Percentiles rank a stretch among this genome's conserved stretches.
These are phyloP conservation scores for Hirudinaria manillensis DNA, from an alignment of 2,888 invertebrate genomes.

Conservation along the genomic window DNA sequence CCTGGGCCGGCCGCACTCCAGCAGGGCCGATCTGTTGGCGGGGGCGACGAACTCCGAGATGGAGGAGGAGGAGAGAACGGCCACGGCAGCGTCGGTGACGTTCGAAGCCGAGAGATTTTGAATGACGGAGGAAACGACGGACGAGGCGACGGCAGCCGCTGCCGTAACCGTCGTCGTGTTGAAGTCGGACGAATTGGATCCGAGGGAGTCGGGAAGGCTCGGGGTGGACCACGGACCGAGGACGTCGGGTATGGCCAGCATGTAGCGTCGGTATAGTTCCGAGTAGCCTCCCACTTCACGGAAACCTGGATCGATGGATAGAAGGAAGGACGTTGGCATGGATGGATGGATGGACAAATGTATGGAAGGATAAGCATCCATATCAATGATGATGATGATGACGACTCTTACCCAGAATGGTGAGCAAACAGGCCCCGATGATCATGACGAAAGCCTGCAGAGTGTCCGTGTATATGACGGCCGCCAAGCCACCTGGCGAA, in stretches of 20 bases:
- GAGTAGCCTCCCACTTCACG: slow-evolving; percentile 54
- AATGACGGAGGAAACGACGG: background rate
- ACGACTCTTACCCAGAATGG: slow-evolving; percentile 33
- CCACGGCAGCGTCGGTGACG: slow-evolving; percentile 30
- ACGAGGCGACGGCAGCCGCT: background rate
- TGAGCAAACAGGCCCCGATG: slow-evolving; percentile 39
- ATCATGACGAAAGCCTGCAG: slow-evolving; percentile 44
- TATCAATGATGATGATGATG: background rate
- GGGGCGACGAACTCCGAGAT: background rate
- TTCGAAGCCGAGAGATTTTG: slow-evolving; percentile 36
- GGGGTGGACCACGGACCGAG: background rate
- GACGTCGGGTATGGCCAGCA: slow-evolving; percentile 46
- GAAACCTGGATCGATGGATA: slow-evolving; percentile 48
- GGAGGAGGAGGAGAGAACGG: background rate
- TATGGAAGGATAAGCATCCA: background rate
- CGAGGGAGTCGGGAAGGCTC: background rate
- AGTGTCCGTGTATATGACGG: slow-evolving; percentile 44
- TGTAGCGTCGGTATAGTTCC: slow-evolving; percentile 52
- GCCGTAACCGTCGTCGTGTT: background rate
- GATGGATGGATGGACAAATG: background rate
- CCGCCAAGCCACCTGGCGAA: slow-evolving; percentile 41
- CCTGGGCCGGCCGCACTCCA: slow-evolving; percentile 50
- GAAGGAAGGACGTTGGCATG: background rate
- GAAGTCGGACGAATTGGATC: background rate
- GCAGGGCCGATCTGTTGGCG: slow-evolving; percentile 35